Evolutionary conservation across 2,888 invertebrate species (phyloP).

Genomic region (Octodonta nipae): DNA sequence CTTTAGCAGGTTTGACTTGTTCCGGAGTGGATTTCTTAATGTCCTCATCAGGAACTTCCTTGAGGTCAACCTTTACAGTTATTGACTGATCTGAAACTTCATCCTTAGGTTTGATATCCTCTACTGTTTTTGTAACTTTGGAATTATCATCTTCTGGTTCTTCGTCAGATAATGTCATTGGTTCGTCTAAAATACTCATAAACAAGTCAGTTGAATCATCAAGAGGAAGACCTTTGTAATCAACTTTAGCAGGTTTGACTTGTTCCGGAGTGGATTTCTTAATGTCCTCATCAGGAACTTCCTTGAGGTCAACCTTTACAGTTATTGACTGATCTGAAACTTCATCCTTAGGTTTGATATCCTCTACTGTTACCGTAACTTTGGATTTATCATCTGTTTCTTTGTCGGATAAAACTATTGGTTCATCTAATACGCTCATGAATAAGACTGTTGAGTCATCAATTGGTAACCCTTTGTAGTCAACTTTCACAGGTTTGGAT

Average conservation of each 20-base stretch:
- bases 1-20: conserved; percentile 5
- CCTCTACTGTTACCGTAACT: neutral
- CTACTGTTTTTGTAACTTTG: no score
- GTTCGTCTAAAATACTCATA: conserved; percentile 16
- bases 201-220: conserved; percentile 14
- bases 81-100: conserved; percentile 10
- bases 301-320: conserved; percentile 16
- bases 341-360: no score
- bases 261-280: conserved; percentile 31
- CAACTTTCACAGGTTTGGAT: conserved; percentile 6
- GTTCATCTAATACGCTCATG: conserved; percentile 22
- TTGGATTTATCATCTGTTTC: neutral
- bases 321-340: no score
- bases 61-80: conserved; percentile 16
- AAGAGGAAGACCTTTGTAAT: neutral
- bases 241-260: conserved; percentile 5
- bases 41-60: conserved; percentile 20
- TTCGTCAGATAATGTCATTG: conserved; percentile 1
- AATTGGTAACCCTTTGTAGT: conserved; percentile 18
- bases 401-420: conserved; percentile 9
- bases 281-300: conserved; percentile 30
- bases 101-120: conserved; percentile 1
- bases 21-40: neutral
- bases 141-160: neutral
- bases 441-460: conserved; percentile 17